A percentile compares a stretch with the other conserved stretches of the same genome.
These are phyloP conservation scores for Therioaphis trifolii DNA, from an alignment of 2,888 invertebrate species.

Conservation along the genomic window DNA sequence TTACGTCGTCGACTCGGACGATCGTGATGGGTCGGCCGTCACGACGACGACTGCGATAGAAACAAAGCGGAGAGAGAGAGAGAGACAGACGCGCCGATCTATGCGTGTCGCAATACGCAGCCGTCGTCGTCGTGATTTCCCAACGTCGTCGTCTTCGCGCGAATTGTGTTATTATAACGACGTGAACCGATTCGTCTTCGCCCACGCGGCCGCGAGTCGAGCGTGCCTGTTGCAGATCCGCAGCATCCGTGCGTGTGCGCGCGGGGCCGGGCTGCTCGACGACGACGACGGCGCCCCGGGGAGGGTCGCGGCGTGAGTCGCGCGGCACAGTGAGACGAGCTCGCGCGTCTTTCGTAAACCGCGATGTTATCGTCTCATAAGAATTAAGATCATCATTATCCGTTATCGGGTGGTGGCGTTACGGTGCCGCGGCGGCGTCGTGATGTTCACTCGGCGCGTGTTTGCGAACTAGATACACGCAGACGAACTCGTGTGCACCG, in stretches of 20 bases:
- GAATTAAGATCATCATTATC: too few relatives aligned
- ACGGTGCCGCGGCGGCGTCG: too few relatives aligned
- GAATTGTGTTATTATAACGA: not conserved
- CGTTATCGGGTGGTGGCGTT: too few relatives aligned
- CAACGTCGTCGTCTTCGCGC: too few relatives aligned
- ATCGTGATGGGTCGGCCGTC: conserved; percentile 38
- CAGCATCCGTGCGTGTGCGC: not conserved
- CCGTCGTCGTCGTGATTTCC: not conserved
- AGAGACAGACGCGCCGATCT: too few relatives aligned
- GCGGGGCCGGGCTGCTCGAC: too few relatives aligned
- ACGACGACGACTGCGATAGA: not conserved
- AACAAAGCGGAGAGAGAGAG: not conserved
- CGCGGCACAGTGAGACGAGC: not conserved
- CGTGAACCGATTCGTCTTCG: not conserved
- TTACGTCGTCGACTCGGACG: not conserved
- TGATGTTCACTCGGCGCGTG: too few relatives aligned
- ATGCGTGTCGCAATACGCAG: not conserved
- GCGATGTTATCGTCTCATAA: too few relatives aligned
- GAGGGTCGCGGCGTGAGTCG: not conserved
- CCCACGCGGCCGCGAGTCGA: not conserved
- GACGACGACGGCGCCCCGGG: conserved; percentile 26
- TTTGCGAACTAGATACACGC: too few relatives aligned
- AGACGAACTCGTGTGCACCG: too few relatives aligned
- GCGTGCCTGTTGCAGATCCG: not conserved
- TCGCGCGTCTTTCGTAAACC: too few relatives aligned